These are phyloP conservation scores for Trichoplusia ni DNA, from an alignment of 1,140 invertebrate species.

Conservation along the genomic window DNA sequence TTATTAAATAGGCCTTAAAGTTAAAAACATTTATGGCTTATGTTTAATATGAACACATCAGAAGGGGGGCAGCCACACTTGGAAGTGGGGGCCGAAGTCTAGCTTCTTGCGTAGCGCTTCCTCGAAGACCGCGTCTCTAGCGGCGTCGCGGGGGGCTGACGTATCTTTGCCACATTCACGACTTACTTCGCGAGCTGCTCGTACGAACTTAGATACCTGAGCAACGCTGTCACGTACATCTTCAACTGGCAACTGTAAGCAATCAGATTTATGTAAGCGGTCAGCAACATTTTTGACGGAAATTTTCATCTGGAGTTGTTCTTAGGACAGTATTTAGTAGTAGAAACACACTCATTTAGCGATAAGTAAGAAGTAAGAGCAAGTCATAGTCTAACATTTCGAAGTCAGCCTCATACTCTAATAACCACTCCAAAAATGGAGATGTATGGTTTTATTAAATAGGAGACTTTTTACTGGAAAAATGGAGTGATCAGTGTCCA, in stretches of 20 bases:
- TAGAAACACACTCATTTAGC: too few species aligned
- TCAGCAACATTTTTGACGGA: too few species aligned
- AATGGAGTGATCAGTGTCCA: too few species aligned
- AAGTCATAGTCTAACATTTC: too few species aligned
- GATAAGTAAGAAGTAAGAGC: too few species aligned
- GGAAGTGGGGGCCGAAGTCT: constrained; percentile 54
- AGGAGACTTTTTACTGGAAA: too few species aligned
- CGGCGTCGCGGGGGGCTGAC: constrained; percentile 50
- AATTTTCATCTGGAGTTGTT: too few species aligned
- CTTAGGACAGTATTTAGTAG: too few species aligned
- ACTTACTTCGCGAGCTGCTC: constrained; percentile 66
- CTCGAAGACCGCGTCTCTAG: constrained; percentile 59
- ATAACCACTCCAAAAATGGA: too few species aligned
- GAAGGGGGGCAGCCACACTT: constrained; percentile 75
- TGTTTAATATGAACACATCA: constrained; percentile 68
- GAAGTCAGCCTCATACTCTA: too few species aligned
- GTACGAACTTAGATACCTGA: constrained; percentile 64
- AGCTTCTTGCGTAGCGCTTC: constrained; percentile 63
- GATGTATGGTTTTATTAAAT: too few species aligned
- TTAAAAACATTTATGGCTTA: constrained; percentile 22
- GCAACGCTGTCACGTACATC: constrained; percentile 69
- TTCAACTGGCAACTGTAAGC: constrained; percentile 56
- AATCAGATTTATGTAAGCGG: too few species aligned
- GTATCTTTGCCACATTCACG: constrained; percentile 55
- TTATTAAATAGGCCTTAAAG: constrained; percentile 20